phyloP scores from a whole-genome alignment of 2,797 vertebrate genomes.

The Propithecus perrieri region DNA sequence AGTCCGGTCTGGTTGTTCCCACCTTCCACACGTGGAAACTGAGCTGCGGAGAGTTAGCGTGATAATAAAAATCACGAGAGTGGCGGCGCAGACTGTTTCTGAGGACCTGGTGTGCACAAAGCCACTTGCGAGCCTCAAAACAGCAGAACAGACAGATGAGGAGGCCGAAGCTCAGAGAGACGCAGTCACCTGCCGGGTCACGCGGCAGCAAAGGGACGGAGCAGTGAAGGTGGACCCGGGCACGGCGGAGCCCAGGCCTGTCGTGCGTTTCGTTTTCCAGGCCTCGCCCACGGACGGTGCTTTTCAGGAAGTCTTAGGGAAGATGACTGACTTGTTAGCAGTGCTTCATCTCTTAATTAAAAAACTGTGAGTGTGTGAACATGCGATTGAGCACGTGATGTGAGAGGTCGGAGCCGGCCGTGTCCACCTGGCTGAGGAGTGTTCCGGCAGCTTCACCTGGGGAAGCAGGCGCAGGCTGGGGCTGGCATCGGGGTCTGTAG shows the following conservation, averaged over 20 bases:
- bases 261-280: neutral
- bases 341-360: neutral
- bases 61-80: rapidly evolving
- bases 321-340: conserved; percentile 8
- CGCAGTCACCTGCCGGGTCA: rapidly evolving
- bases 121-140: neutral
- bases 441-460: neutral
- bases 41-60: neutral
- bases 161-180: neutral
- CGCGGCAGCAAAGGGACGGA: rapidly evolving
- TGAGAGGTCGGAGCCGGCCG: neutral
- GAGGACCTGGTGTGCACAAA: rapidly evolving
- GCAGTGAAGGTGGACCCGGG: rapidly evolving
- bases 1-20: rapidly evolving
- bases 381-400: neutral
- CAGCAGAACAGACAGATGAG: neutral
- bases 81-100: rapidly evolving
- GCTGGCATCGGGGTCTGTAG: neutral
- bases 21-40: neutral
- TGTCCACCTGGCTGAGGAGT: neutral
- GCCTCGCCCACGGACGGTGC: neutral
- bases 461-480: neutral
- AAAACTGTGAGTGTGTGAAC: neutral
- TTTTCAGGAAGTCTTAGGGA: neutral
- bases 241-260: neutral